Evolutionary conservation across 1,140 invertebrate species (phyloP).

Genomic region (Pissodes strobi): DNA sequence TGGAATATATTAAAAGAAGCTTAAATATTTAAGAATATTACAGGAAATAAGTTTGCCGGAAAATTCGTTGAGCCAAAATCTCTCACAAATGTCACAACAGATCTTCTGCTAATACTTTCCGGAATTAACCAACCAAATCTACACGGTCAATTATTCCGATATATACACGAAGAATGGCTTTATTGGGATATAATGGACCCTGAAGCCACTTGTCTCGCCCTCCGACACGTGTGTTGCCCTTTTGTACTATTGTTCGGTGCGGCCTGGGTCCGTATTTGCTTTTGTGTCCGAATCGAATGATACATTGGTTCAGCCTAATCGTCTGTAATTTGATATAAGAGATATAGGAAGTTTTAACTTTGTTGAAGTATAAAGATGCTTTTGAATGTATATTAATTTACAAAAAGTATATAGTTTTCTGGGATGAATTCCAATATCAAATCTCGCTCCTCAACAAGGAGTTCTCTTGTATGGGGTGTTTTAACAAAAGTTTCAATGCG

Average conservation of each 20-base stretch:
- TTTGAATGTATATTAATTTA: too few relatives aligned
- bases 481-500: too few relatives aligned
- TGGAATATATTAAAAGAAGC: too few relatives aligned
- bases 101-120: constrained; percentile 30
- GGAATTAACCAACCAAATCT: constrained; percentile 32
- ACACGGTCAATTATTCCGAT: constrained; percentile 24
- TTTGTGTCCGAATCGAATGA: constrained; percentile 9
- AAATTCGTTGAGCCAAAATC: too few relatives aligned
- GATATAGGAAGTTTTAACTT: not conserved
- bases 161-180: constrained; percentile 25
- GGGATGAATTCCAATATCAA: too few relatives aligned
- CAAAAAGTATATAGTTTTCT: too few relatives aligned
- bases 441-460: too few relatives aligned
- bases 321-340: not conserved
- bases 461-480: too few relatives aligned
- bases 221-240: constrained; percentile 24
- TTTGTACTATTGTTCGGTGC: constrained; percentile 10
- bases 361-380: too few relatives aligned
- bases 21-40: too few relatives aligned
- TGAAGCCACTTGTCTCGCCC: constrained; percentile 18
- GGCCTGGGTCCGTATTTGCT: not conserved
- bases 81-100: constrained; percentile 28
- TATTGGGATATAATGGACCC: constrained; percentile 31
- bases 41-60: too few relatives aligned
- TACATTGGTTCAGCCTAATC: constrained; percentile 1